Evolutionary conservation across 2,113 vertebrate genomes (phyloP).

Genomic region (Macaca fascicularis): DNA sequence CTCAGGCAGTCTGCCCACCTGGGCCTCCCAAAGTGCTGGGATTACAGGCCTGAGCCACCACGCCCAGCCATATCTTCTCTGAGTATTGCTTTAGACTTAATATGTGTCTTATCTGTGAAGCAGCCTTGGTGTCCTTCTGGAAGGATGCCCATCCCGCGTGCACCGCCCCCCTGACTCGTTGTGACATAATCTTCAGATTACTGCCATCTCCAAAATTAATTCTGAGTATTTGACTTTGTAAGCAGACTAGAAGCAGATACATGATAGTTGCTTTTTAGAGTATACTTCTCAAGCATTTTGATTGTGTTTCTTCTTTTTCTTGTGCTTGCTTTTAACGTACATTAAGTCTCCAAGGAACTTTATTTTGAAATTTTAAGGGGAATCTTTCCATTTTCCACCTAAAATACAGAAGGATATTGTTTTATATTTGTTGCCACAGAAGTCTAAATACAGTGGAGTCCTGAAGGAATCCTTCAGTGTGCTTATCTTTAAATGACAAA

Average conservation of each 20-base stretch:
- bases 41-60: too few relatives aligned
- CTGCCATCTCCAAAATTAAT: neutral
- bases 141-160: neutral
- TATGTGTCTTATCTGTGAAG: neutral
- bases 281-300: neutral
- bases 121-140: too few relatives aligned
- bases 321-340: neutral
- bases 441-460: too few relatives aligned
- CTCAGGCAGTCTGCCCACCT: too few relatives aligned
- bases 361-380: neutral
- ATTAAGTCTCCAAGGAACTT: neutral
- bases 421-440: slow-evolving; percentile 21
- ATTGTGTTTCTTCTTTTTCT: neutral
- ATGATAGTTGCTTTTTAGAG: neutral
- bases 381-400: neutral
- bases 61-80: neutral
- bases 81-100: neutral
- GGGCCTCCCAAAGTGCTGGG: too few relatives aligned
- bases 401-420: slow-evolving; percentile 47
- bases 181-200: neutral
- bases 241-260: neutral
- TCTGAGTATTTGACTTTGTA: neutral
- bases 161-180: neutral
- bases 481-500: neutral
- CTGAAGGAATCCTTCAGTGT: neutral